Evolutionary conservation across 2,113 vertebrate species (phyloP).

Genomic region (Conger conger): DNA sequence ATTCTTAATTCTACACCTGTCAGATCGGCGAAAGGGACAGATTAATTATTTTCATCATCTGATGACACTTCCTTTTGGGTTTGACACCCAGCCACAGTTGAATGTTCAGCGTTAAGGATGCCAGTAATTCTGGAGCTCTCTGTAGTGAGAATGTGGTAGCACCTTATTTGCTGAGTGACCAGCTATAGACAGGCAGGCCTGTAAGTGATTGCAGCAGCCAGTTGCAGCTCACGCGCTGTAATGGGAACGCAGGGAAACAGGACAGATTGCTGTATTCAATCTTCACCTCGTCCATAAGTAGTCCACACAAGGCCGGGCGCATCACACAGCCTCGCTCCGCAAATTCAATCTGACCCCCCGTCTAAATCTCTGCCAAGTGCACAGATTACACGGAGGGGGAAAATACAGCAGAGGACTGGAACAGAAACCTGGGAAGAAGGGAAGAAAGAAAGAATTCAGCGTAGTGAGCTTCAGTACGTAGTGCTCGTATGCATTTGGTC

Average conservation of each 20-base stretch:
- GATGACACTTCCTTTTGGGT: neutral
- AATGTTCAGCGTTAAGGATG: too few relatives aligned
- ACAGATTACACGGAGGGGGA: neutral
- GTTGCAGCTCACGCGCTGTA: neutral
- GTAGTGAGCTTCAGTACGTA: neutral
- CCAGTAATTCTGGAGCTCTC: neutral
- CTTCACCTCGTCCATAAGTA: constrained; percentile 6
- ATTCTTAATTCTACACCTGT: neutral
- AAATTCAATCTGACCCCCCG: neutral
- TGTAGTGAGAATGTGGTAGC: too few relatives aligned
- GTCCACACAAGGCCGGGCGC: neutral
- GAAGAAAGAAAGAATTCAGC: neutral
- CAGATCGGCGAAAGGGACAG: neutral
- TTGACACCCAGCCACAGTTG: neutral
- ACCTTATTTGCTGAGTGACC: neutral
- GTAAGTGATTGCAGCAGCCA: neutral
- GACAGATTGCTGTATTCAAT: constrained; percentile 14
- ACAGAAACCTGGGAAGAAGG: neutral
- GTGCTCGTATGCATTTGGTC: neutral
- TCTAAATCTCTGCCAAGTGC: neutral
- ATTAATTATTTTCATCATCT: neutral
- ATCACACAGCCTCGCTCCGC: neutral
- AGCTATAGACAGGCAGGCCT: neutral
- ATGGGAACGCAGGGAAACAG: constrained; percentile 2
- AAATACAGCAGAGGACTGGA: neutral